Evolutionary conservation across 2,888 invertebrate genomes (phyloP).

Genomic region (Biston stratarius): DNA sequence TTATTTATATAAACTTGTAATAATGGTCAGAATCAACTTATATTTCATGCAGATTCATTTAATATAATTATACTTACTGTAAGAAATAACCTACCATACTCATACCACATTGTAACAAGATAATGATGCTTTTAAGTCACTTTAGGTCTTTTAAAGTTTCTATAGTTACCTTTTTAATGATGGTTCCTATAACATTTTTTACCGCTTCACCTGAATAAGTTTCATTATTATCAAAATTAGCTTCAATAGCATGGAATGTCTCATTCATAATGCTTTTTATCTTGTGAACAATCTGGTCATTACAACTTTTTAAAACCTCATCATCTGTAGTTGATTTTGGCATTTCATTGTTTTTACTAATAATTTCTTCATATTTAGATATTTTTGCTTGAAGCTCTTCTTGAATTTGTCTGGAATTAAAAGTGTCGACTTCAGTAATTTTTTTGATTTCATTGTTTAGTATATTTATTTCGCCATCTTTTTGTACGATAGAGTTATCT

Average conservation of each 20-base stretch:
- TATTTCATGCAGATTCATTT: too few species aligned
- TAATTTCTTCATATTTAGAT: slow-evolving; percentile 49
- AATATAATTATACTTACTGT: too few species aligned
- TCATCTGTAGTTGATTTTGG: slow-evolving; percentile 30
- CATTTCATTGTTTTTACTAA: slow-evolving; percentile 49
- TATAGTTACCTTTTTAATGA: slow-evolving; percentile 74
- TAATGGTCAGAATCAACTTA: too few species aligned
- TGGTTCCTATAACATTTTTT: slow-evolving; percentile 66
- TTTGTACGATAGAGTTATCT: slow-evolving; percentile 52
- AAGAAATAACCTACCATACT: background rate
- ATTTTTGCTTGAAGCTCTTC: slow-evolving; percentile 51
- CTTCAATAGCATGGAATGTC: slow-evolving; percentile 69
- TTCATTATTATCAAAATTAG: slow-evolving; percentile 63
- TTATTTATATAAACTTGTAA: too few species aligned
- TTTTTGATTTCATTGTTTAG: slow-evolving; percentile 56
- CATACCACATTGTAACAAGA: too few species aligned
- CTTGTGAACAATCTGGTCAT: slow-evolving; percentile 53
- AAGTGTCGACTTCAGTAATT: slow-evolving; percentile 47
- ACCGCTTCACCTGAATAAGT: slow-evolving; percentile 65
- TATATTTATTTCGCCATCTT: slow-evolving; percentile 53
- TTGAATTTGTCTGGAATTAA: slow-evolving; percentile 40
- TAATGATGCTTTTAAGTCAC: background rate
- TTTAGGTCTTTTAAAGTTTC: slow-evolving; percentile 57
- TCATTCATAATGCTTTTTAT: slow-evolving; percentile 77
- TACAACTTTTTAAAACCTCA: slow-evolving; percentile 32